phyloP scores from a whole-genome alignment of 53 echinoderm and acorn worm species.

The Echinometra lucunter region DNA sequence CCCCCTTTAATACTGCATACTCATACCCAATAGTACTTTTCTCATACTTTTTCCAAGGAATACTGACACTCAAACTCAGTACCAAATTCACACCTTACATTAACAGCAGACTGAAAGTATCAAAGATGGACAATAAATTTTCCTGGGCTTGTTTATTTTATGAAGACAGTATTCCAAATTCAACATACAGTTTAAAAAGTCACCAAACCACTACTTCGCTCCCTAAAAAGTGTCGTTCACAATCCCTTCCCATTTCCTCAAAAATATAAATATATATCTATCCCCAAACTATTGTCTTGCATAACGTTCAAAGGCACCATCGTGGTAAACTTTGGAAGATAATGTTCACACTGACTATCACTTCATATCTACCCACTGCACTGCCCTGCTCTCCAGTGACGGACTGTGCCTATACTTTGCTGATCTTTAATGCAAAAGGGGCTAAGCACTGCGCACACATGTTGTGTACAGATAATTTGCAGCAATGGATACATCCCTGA shows the following conservation, averaged over 20 bases:
- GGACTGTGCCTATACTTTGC: neutral
- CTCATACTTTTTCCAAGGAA: too few species aligned
- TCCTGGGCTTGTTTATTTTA: constrained; percentile 50
- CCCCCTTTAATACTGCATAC: too few species aligned
- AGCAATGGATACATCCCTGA: neutral
- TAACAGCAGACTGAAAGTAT: neutral
- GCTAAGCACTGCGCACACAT: neutral
- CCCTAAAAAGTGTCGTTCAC: neutral
- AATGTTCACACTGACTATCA: neutral
- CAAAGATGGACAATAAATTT: neutral
- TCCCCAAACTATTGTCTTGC: constrained; percentile 27
- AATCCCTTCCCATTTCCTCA: neutral
- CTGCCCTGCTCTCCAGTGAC: neutral
- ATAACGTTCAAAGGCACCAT: constrained; percentile 15
- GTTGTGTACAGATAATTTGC: neutral
- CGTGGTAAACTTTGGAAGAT: neutral
- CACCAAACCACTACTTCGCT: neutral
- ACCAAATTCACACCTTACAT: neutral
- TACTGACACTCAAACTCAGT: neutral
- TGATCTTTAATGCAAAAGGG: neutral
- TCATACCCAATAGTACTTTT: too few species aligned
- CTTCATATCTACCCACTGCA: neutral
- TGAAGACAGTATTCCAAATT: constrained; percentile 44
- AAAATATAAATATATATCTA: constrained; percentile 43
- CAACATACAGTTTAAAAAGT: constrained; percentile 51